Percentiles rank a stretch among this genome's conserved stretches.
Conservation (phyloP, 2,888 invertebrate species). For the Chorisops tibialis region DNA sequence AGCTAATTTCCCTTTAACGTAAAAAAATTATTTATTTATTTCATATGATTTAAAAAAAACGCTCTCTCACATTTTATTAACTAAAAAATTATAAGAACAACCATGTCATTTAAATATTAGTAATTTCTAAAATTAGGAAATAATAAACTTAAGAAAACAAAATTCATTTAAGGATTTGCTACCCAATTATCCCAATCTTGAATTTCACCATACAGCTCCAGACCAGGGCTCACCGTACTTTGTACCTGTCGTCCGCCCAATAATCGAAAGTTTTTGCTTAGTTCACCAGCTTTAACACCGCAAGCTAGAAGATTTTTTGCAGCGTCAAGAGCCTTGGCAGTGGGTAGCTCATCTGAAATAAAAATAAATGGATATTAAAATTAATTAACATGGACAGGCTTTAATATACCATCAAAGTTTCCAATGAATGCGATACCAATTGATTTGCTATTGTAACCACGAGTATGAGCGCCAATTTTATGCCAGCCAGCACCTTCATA, state of each 20-base stretch:
- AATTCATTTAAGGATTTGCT: not conserved
- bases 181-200: constrained; percentile 42
- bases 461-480: constrained; percentile 55
- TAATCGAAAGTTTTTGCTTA: constrained; percentile 43
- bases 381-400: not conserved
- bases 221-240: constrained; percentile 47
- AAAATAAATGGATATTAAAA: not conserved
- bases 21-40: too few species aligned
- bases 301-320: constrained; percentile 43
- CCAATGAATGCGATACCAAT: constrained; percentile 58
- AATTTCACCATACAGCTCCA: constrained; percentile 44
- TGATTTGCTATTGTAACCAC: constrained; percentile 55
- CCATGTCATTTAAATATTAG: too few species aligned
- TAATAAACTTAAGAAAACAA: too few species aligned
- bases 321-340: constrained; percentile 40
- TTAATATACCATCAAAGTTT: constrained; percentile 48
- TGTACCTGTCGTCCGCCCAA: constrained; percentile 49
- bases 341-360: constrained; percentile 41
- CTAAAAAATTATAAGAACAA: too few species aligned
- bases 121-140: too few species aligned
- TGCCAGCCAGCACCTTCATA: constrained; percentile 61
- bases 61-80: too few species aligned
- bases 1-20: too few species aligned
- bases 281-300: constrained; percentile 42
- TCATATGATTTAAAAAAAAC: not conserved